Conservation (phyloP, 2,888 invertebrate genomes). For the Zaprionus obscuricornis region DNA sequence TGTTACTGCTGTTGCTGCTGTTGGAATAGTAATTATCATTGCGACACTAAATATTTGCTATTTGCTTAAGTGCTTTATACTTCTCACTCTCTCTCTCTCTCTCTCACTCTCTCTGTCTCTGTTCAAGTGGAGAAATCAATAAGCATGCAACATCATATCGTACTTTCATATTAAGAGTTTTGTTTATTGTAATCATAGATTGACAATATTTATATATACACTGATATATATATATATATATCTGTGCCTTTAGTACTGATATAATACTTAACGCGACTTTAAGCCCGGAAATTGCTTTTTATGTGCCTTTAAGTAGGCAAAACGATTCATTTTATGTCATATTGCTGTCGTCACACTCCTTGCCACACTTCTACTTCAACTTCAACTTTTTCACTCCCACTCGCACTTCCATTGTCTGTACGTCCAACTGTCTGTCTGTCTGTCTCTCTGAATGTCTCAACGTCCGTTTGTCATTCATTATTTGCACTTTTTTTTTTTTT, state of each 20-base stretch:
- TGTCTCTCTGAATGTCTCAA: no score
- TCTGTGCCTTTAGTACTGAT: constrained; percentile 62
- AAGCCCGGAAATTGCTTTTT: constrained; percentile 72
- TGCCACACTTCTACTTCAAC: background rate
- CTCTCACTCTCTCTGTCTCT: background rate
- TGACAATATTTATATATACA: no score
- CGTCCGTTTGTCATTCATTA: constrained; percentile 74
- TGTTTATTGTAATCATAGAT: no score
- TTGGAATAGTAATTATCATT: constrained; percentile 75
- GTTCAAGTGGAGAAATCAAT: constrained; percentile 58
- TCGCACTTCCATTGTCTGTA: background rate
- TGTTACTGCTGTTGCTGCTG: constrained; percentile 18
- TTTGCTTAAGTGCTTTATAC: constrained; percentile 71
- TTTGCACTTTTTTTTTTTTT: constrained; percentile 67
- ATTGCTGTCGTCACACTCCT: constrained; percentile 46
- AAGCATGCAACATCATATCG: constrained; percentile 25
- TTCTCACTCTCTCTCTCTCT: constrained; percentile 10
- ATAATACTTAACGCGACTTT: no score
- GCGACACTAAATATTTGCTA: constrained; percentile 77
- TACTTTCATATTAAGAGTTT: no score
- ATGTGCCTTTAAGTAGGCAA: constrained; percentile 78
- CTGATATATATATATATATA: no score
- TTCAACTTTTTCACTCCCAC: background rate
- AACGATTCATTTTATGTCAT: constrained; percentile 78
- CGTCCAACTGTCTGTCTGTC: no score